Base-by-base conservation (phyloP, 2,797 vertebrate species). In the Parambassis ranga region DNA sequence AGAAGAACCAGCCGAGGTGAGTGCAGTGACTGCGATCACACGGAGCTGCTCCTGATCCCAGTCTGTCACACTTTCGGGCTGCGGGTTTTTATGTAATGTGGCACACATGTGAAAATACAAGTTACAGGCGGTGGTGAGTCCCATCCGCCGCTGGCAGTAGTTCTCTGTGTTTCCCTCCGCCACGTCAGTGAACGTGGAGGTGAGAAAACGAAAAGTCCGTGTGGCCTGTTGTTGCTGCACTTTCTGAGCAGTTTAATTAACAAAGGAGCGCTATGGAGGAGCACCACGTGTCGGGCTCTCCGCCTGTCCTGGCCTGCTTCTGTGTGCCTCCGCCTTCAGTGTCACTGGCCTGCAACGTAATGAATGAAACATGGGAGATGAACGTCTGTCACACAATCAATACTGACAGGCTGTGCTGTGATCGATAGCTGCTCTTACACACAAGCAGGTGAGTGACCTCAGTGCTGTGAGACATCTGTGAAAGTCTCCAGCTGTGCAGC, bases 231-330 rank as follows among this genome's bases (percentile, higher is more conserved):
- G 47, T 30, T 58, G 57, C 27, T 48, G n/a, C 63, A 78, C 60
- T 75, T 74, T 81, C 24, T 39, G 35, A 15, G 5, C 64, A 31
- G 57, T 79, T 83, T 88, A 82, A 84, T 87, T 65, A 86, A 90
- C 89, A 90, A 91, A 89, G 79, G 76, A 64, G 72, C 42, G 71
- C 48, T 42, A 75, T 78, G 64, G 77, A 76, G 68, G 77, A 57
- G 65, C 78, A 91, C 87, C 90, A 92, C 91, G 91, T 92, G 90
- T 88, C 81, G 47, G 16, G 33, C 28, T 77, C 28, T 49, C 72
- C 57, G 55, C 30, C 10, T 24, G 49, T 15, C 44, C 55, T 18
- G 63, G 48, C 73, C 73, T 60, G 62, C 53, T 39, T n/a, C 26
- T 51, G 31, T 41, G 30, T 60, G 49, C 62, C 77, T 46, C 77